Evolutionary conservation across 2,888 invertebrate species (phyloP), one percentile per base, ranked within the genome.

Genomic region (Heliconius ethilla): DNA sequence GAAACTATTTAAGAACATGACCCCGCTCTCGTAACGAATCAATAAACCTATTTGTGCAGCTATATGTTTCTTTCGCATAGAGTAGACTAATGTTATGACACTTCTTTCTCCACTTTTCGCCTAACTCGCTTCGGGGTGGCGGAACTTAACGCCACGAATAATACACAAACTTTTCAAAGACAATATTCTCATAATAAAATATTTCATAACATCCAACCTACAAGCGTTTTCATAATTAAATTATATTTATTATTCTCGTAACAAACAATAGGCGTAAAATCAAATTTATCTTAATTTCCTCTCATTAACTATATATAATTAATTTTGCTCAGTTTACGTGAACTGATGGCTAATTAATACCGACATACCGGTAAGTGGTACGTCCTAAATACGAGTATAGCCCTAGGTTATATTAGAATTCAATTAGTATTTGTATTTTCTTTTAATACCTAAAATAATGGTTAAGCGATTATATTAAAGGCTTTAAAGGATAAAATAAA

Each of bases 221-320:
- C 22, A 25, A 67, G n/a, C 73, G 37, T 59, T 25, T 40, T 63
- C 59, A 62, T 73, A 37, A 27, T 59, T 25, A 63, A 33, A 62
- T 70, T 62, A 37, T 40, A 73, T 6, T 73, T 73, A 73, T 62
- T 62, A 73, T 25, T 51, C 29, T 51, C 66, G 51, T 75, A 75
- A 67, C 51, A 66, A 51, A 66, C 66, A 65, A 67, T 67, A 67
- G 66, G 51, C 51, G 45, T 75, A 29, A 51, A 66, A 29, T 66
- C 51, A 67, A 51, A 59, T 80, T 80, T 70, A 65, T 80, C 75
- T 80, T 78, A 78, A 80, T 80, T 80, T 76, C 55, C 75, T 74
- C 76, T 78, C 67, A 78, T 79, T 76, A 78, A 63, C 62, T 76
- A 76, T 69, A 70, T 70, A 76, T 81, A 81, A 79, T 81, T 78